These are phyloP conservation scores for Heteromurus nitidus DNA, from an alignment of 2,888 invertebrate species.

Conservation along the genomic window DNA sequence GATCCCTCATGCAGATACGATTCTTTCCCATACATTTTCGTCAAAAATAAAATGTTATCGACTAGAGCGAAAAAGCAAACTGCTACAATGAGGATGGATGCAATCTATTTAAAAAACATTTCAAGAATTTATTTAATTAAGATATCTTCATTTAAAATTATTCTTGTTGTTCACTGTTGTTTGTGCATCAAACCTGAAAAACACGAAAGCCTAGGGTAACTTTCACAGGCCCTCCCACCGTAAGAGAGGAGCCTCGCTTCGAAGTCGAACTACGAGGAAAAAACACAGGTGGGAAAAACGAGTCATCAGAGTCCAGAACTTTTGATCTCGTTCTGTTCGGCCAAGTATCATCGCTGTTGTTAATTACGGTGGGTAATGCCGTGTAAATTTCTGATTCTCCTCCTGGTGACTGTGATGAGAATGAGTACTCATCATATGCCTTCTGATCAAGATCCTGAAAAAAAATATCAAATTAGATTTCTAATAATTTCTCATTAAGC, in stretches of 20 bases:
- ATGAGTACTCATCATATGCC: constrained; percentile 31
- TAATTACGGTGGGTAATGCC: constrained; percentile 34
- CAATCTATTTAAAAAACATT: constrained; percentile 62
- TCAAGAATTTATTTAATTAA: too few species aligned
- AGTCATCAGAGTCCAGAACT: constrained; percentile 55
- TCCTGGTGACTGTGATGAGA: constrained; percentile 10
- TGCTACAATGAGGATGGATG: constrained; percentile 67
- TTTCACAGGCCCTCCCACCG: constrained; percentile 14
- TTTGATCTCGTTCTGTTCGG: constrained; percentile 30
- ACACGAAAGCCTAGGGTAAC: constrained; percentile 52
- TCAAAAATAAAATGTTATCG: constrained; percentile 69
- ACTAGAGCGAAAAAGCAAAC: constrained; percentile 72
- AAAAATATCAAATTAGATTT: constrained; percentile 13
- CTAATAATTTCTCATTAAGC: too few species aligned
- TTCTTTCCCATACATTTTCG: constrained; percentile 46
- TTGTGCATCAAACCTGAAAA: constrained; percentile 51
- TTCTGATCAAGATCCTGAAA: constrained; percentile 57
- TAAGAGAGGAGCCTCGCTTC: constrained; percentile 43
- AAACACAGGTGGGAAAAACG: constrained; percentile 50
- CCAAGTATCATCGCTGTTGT: constrained; percentile 33
- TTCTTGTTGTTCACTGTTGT: not conserved
- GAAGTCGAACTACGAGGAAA: constrained; percentile 45
- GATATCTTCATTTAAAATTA: too few species aligned
- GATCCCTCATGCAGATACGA: constrained; percentile 20
- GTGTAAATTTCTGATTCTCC: constrained; percentile 42